These are phyloP conservation scores for Acanthis flammea DNA, from an alignment of 2,797 vertebrate species.

Conservation along the genomic window DNA sequence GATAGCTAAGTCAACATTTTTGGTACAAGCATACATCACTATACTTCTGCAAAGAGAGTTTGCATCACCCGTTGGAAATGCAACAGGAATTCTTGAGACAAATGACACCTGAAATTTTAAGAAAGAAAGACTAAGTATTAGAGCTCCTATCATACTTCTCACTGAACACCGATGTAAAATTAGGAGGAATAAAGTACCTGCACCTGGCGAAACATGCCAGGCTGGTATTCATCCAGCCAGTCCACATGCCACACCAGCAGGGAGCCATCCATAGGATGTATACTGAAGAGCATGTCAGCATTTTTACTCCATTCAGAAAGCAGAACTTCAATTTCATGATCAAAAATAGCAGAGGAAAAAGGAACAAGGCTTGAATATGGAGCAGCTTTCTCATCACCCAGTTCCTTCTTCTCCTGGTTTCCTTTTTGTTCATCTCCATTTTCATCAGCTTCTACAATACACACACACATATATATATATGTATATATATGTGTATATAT, in stretches of 20 bases:
- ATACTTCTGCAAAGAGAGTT: constrained; percentile 96
- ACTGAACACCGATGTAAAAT: neutral
- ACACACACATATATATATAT: neutral
- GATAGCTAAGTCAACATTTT: constrained; percentile 94
- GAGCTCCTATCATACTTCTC: neutral
- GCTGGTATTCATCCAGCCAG: constrained; percentile 97
- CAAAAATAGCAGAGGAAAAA: constrained; percentile 83
- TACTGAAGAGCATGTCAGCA: constrained; percentile 97
- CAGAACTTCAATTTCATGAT: constrained; percentile 91
- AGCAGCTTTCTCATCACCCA: constrained; percentile 61
- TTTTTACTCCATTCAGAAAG: constrained; percentile 94
- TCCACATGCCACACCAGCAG: constrained; percentile 96
- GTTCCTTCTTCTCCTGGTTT: constrained; percentile 72
- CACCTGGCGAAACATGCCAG: constrained; percentile 97
- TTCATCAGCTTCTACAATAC: constrained; percentile 73
- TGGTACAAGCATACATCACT: constrained; percentile 98
- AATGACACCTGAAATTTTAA: constrained; percentile 88
- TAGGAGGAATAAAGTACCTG: constrained; percentile 82
- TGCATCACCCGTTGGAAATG: constrained; percentile 94
- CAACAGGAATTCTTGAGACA: constrained; percentile 96
- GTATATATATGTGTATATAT: fast-evolving
- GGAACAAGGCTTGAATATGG: constrained; percentile 60
- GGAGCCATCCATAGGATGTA: constrained; percentile 96
- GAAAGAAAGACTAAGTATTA: neutral
- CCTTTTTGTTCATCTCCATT: constrained; percentile 75